Evolutionary conservation across 2,888 invertebrate species (phyloP), one percentile per base, ranked within the genome.

Genomic region (Seira musarum): DNA sequence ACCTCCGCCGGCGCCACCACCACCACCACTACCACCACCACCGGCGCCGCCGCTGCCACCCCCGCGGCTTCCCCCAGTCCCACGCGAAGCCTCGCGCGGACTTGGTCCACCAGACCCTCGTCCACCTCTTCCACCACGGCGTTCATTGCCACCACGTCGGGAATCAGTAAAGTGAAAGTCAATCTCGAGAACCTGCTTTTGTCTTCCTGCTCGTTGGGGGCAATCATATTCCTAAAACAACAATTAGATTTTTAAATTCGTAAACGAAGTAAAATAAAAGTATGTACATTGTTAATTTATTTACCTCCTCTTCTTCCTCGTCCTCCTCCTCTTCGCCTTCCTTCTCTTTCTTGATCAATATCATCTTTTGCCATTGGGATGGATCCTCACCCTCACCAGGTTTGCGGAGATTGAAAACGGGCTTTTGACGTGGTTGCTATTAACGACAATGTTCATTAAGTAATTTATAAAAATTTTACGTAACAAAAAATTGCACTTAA

Each of bases 301-400:
- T 76, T 87, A 93, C 93, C 19, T 93, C 93, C 69, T 88, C 87
- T 53, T 88, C 87, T 67, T 93, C 93, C 15, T 91, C 92, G 67
- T 93, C 93, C 15, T 92, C 92, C 17, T 92, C 93, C 72, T 92
- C 91, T 6, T 89, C 91, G 83, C 93, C 94, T n/a, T 89, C 89
- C 88, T 88, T 89, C 71, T 88, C 94, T 88, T 92, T 93, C 89
- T 93, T 93, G 80, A 96, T 91, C 88, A 93, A 92, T 87, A 94
- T 93, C 93, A 95, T 94, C 88, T 94, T 96, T 90, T 96, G 97
- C 97, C 97, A 97, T 90, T 96, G 96, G 76, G 93, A 92, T 71
- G 93, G 92, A 89, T 96, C 96, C 88, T 96, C 96, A 61, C 97
- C 98, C 90, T 98, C 97, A 30, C 96, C 97, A 73, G 97, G 95